These are phyloP conservation scores for Gymnocephalus cernua DNA, from an alignment of 2,113 vertebrate species.

Conservation along the genomic window DNA sequence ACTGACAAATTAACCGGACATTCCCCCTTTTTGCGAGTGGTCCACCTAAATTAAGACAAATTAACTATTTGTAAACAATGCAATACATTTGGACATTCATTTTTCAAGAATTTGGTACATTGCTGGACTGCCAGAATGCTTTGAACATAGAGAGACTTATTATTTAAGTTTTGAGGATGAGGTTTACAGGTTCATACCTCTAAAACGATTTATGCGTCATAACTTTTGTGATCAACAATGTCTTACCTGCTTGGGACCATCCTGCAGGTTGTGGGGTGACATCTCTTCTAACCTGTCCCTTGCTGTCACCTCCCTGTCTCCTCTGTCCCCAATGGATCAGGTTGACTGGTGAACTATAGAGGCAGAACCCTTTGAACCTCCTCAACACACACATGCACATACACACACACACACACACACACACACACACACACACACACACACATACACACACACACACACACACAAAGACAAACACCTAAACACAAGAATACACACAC, in stretches of 20 bases:
- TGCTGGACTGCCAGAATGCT: neutral
- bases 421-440: conserved; percentile 23
- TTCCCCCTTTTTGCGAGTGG: neutral
- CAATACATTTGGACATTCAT: neutral
- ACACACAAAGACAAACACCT: conserved; percentile 59
- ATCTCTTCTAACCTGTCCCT: conserved; percentile 33
- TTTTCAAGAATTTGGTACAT: neutral
- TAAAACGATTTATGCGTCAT: neutral
- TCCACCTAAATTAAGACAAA: neutral
- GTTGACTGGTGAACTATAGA: conserved; percentile 71
- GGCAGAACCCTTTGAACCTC: conserved; percentile 64
- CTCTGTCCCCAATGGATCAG: conserved; percentile 59
- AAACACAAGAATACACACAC: conserved; percentile 71
- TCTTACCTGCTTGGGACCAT: neutral
- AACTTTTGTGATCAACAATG: neutral
- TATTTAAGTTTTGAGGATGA: neutral
- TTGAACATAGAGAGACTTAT: neutral
- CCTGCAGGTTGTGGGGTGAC: conserved; percentile 1
- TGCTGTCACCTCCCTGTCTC: conserved; percentile 2
- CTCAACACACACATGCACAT: conserved; percentile 44
- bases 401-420: neutral
- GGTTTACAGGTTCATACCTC: neutral
- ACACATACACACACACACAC: conserved; percentile 24
- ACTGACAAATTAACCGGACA: neutral
- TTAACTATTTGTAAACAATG: neutral